Conservation (phyloP, 1,140 invertebrate genomes). For the Kradibia gibbosae region DNA sequence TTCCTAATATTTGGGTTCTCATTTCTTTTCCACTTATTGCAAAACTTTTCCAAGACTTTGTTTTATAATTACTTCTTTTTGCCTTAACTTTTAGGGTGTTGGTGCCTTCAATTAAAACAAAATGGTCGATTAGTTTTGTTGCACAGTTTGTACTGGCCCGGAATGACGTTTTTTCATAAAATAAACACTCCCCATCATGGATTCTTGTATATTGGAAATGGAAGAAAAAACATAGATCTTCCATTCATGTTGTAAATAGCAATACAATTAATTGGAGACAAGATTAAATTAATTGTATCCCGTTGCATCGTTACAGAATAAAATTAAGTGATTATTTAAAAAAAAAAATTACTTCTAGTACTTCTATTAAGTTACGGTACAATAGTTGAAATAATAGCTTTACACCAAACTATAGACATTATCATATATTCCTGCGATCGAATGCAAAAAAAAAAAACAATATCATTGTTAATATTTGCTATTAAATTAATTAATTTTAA, state of each 20-base stretch:
- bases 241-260: slow-evolving; percentile 78
- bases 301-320: no score
- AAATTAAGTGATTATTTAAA: not conserved
- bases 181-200: slow-evolving; percentile 78
- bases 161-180: slow-evolving; percentile 82
- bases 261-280: not conserved
- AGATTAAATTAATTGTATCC: not conserved
- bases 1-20: no score
- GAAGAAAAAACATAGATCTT: slow-evolving; percentile 81
- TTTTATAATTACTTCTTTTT: slow-evolving; percentile 12
- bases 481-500: no score
- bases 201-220: slow-evolving; percentile 81
- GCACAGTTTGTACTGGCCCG: slow-evolving; percentile 82
- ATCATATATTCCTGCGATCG: no score
- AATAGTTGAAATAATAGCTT: no score
- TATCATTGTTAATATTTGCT: no score
- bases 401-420: no score
- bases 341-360: no score
- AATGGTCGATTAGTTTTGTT: slow-evolving; percentile 75
- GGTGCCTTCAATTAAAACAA: slow-evolving; percentile 76
- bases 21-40: slow-evolving; percentile 11
- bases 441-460: no score
- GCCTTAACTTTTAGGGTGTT: slow-evolving; percentile 73
- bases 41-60: slow-evolving; percentile 17
- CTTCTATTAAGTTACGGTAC: no score